Evolutionary conservation across 2,888 invertebrate genomes (phyloP), one percentile per base, ranked within the genome.

Genomic region (Nyleta sp.): DNA sequence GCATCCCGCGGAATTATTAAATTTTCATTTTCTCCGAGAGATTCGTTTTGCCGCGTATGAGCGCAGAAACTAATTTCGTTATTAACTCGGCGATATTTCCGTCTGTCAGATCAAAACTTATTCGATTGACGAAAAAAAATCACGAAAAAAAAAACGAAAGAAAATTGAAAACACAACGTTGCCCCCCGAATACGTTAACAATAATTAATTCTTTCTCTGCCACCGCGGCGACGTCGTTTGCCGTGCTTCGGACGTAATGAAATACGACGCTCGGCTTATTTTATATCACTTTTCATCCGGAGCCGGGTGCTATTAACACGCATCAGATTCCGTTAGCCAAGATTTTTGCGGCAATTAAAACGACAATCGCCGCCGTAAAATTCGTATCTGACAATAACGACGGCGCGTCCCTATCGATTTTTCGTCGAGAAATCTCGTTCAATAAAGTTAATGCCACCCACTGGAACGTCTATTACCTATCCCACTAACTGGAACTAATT

Each of bases 401-500:
- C 40, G 52, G 11, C 13, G 24, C 50, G 38, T 59, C 28, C 20
- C 15, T 52, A 72, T 78, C 67, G 68, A 73, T 68, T 73, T 68
- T 73, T 78, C 62, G 59, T 68, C 42, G 31, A 35, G 48, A 73
- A 52, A 73, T 64, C 67, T 42, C 57, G 52, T 57, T 62, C 68
- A 33, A 68, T 73, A 50, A 78, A 73, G 52, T 68, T 71, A 72
- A 77, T 72, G 55, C 77, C 77, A 72, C 77, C 77, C 72, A 71
- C 77, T 72, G 60, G 46, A 70, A 55, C 62, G 42, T 71, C 71
- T 60, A 68, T 75, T 79, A 57, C 71, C 67, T 57, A 62, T 71
- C 71, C 75, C 57, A 20, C 67, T 72, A 67, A 72, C 67, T 67
- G 35, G 68, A 78, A 72, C 74, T 79, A 75, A 75, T 75, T 71